Percentiles rank a stretch among this genome's conserved stretches.
These are phyloP conservation scores for Gerris buenoi DNA, from an alignment of 1,140 invertebrate species.

Conservation along the genomic window DNA sequence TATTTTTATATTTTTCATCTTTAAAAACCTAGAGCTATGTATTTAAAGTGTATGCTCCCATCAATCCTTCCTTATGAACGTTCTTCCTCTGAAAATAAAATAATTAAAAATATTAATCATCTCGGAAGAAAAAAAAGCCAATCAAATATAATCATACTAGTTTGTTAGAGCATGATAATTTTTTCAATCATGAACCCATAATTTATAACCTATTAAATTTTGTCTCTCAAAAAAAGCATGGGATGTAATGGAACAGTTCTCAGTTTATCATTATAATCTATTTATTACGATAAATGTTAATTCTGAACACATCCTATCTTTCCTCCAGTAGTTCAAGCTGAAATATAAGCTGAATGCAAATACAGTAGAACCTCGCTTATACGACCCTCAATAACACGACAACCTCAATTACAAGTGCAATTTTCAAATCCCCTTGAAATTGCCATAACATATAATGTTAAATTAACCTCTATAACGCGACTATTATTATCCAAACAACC, in stretches of 20 bases:
- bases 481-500: too few relatives aligned
- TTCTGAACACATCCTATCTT: too few relatives aligned
- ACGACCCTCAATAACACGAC: too few relatives aligned
- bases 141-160: neutral
- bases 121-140: too few relatives aligned
- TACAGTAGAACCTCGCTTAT: too few relatives aligned
- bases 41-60: neutral
- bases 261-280: neutral
- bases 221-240: neutral
- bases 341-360: too few relatives aligned
- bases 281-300: neutral
- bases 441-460: too few relatives aligned
- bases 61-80: constrained; percentile 13
- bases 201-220: neutral
- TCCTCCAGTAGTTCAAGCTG: too few relatives aligned
- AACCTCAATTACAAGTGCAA: too few relatives aligned
- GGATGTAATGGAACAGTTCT: neutral
- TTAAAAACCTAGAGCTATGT: neutral
- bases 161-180: neutral
- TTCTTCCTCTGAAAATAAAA: constrained; percentile 13
- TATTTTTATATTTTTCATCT: too few relatives aligned
- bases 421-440: too few relatives aligned
- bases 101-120: neutral
- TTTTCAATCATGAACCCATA: neutral
- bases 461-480: too few relatives aligned